Percentiles rank a stretch among this genome's conserved stretches.
Evolutionary conservation across 2,797 vertebrate genomes (phyloP).

Genomic region (Kryptopterus vitreolus): DNA sequence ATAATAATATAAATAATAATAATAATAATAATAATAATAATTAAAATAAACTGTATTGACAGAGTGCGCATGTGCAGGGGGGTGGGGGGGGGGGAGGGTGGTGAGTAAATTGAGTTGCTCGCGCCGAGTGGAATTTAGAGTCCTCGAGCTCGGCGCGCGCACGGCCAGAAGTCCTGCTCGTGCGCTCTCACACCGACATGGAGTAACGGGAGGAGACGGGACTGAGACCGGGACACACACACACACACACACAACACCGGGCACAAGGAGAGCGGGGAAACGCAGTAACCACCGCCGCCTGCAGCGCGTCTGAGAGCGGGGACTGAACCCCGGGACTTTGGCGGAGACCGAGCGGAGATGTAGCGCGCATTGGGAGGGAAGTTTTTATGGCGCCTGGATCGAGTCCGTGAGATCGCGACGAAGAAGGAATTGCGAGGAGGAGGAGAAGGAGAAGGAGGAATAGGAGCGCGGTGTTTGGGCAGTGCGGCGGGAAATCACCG

Average conservation of each 20-base stretch:
- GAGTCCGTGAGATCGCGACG: slow-evolving; percentile 45
- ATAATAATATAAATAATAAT: neutral
- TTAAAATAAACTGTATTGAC: neutral
- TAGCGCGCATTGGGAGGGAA: slow-evolving; percentile 53
- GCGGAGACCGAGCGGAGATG: slow-evolving; percentile 58
- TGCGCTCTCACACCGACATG: neutral
- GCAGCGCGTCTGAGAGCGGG: neutral
- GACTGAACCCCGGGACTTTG: neutral
- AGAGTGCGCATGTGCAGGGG: slow-evolving; percentile 22
- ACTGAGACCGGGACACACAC: neutral
- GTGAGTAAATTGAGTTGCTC: neutral
- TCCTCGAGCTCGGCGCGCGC: neutral
- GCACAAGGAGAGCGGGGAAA: neutral
- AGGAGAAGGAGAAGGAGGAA: no score
- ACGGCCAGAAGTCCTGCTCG: neutral
- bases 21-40: neutral
- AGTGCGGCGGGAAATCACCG: no score
- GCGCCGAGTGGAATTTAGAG: slow-evolving; percentile 8
- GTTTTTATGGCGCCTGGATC: slow-evolving; percentile 58
- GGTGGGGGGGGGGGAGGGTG: neutral
- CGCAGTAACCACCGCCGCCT: neutral
- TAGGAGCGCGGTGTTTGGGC: no score
- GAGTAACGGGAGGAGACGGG: neutral
- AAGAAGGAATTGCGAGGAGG: no score
- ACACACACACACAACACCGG: no score